A percentile compares a stretch with the other conserved stretches of the same genome.
Conservation (phyloP, 1,140 invertebrate species). For the Matsumurasca onukii region DNA sequence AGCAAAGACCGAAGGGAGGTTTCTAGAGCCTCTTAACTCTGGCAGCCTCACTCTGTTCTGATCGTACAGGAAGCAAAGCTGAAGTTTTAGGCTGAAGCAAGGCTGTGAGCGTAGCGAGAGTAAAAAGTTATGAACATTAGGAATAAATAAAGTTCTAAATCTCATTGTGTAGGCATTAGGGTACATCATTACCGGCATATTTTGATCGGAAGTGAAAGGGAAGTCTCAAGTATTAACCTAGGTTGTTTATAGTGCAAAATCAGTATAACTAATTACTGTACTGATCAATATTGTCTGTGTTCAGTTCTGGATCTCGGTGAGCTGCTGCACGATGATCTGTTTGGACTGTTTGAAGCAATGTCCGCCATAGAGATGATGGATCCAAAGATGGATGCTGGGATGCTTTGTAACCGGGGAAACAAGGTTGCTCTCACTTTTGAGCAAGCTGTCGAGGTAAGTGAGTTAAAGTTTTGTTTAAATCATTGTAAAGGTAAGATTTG, state of each 20-base stretch:
- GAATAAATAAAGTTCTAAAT: too few relatives aligned
- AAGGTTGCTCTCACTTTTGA: conserved; percentile 86
- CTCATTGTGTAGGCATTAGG: background rate
- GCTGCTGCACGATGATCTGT: conserved; percentile 84
- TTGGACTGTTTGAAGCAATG: conserved; percentile 98
- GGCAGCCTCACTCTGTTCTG: too few relatives aligned
- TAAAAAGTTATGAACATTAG: too few relatives aligned
- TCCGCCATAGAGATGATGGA: conserved; percentile 99
- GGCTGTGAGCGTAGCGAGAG: too few relatives aligned
- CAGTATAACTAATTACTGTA: background rate
- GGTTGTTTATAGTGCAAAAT: background rate
- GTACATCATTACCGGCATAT: background rate
- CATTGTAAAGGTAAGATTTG: background rate
- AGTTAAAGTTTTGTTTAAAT: background rate
- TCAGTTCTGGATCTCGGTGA: conserved; percentile 83
- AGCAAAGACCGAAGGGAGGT: too few relatives aligned
- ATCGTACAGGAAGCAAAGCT: too few relatives aligned
- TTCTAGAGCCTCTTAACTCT: too few relatives aligned
- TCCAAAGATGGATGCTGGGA: conserved; percentile 99
- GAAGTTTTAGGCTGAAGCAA: too few relatives aligned
- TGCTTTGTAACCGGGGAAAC: conserved; percentile 88
- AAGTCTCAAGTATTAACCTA: background rate
- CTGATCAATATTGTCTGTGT: conserved; percentile 35
- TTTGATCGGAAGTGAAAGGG: background rate
- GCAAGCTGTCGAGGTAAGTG: conserved; percentile 73